A percentile compares a stretch with the other conserved stretches of the same genome.
Conservation (phyloP, 2,888 invertebrate species). For the Baccha elongata region DNA sequence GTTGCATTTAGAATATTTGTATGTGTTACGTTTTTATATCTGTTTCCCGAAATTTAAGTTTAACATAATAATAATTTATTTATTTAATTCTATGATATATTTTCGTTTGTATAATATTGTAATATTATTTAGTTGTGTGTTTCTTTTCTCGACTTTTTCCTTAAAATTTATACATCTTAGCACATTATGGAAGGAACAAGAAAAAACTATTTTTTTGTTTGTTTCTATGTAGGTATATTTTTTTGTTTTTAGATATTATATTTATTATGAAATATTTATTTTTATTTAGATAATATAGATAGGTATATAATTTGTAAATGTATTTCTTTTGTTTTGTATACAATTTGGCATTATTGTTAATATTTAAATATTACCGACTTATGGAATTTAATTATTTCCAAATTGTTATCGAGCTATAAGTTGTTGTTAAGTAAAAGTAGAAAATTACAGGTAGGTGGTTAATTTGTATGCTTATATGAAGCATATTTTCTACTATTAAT, state of each 20-base stretch:
- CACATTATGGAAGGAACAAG: conserved; percentile 72
- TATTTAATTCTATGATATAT: conserved; percentile 68
- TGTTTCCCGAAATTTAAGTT: not conserved
- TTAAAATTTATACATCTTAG: conserved; percentile 55
- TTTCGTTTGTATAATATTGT: conserved; percentile 36
- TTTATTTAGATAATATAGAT: not conserved
- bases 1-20: conserved; percentile 45
- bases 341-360: conserved; percentile 61
- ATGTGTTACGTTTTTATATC: conserved; percentile 4
- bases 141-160: conserved; percentile 30
- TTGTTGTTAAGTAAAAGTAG: conserved; percentile 15
- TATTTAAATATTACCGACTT: conserved; percentile 2
- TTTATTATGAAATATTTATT: not conserved
- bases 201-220: conserved; percentile 46
- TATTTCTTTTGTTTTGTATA: conserved; percentile 29
- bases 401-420: conserved; percentile 30
- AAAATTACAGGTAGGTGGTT: conserved; percentile 22
- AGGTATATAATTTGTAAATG: conserved; percentile 25
- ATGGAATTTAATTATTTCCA: conserved; percentile 29
- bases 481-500: not conserved
- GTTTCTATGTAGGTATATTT: conserved; percentile 34
- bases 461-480: not conserved
- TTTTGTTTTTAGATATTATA: not conserved
- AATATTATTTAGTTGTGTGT: conserved; percentile 28
- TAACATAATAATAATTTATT: conserved; percentile 42